A percentile compares a stretch with the other conserved stretches of the same genome.
Conservation (phyloP, 2,888 invertebrate genomes). For the Mesorhabditis spiculigera region DNA sequence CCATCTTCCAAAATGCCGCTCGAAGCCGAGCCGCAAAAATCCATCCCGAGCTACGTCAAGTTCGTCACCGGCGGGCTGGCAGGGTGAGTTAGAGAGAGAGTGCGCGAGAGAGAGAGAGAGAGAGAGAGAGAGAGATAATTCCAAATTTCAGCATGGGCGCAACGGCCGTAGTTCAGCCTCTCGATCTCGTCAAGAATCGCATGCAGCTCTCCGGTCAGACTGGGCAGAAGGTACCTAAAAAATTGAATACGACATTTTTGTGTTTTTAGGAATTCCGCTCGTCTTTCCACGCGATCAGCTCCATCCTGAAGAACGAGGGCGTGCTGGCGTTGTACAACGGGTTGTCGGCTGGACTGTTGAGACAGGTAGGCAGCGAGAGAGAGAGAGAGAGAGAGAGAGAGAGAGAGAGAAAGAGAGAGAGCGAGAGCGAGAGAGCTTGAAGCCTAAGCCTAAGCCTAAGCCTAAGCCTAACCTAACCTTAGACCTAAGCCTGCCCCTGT, state of each 20-base stretch:
- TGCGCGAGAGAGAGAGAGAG: neutral
- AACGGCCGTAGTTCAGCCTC: slow-evolving; percentile 87
- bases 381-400: neutral
- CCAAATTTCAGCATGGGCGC: slow-evolving; percentile 81
- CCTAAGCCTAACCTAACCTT: neutral
- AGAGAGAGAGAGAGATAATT: neutral
- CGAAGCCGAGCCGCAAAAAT: no score
- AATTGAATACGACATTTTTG: neutral
- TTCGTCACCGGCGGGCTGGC: slow-evolving; percentile 20
- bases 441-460: neutral
- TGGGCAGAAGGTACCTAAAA: neutral
- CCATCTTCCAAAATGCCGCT: no score
- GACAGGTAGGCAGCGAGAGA: slow-evolving; percentile 60
- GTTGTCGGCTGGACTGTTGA: slow-evolving; percentile 65
- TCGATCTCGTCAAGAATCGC: slow-evolving; percentile 91
- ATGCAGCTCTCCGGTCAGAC: slow-evolving; percentile 80
- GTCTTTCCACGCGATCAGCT: slow-evolving; percentile 74
- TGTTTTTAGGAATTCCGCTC: slow-evolving; percentile 66
- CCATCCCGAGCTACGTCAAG: slow-evolving; percentile 24
- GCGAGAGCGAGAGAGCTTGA: neutral
- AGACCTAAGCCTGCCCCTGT: slow-evolving; percentile 76
- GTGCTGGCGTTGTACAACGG: slow-evolving; percentile 74
- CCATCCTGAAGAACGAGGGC: slow-evolving; percentile 81
- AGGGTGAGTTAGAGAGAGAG: slow-evolving; percentile 9
- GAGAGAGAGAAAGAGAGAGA: neutral